These are phyloP conservation scores for Loripinus fragilis DNA, from an alignment of 2,888 invertebrate genomes.

Conservation along the genomic window DNA sequence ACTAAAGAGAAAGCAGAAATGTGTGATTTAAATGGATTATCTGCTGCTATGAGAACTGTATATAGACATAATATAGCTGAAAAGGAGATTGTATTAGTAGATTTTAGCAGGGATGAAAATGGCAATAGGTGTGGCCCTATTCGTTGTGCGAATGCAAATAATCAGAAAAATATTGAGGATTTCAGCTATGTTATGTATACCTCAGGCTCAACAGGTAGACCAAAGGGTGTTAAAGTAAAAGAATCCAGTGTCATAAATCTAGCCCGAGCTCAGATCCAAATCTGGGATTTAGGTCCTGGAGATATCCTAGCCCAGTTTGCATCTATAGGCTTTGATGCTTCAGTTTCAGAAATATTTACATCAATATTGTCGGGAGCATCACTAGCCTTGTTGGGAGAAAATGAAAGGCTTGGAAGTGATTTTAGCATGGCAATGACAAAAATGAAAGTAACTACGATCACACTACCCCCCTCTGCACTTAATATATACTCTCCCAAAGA, in stretches of 20 bases:
- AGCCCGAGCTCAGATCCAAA: slow-evolving; percentile 93
- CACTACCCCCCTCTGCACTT: slow-evolving; percentile 93
- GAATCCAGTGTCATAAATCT: slow-evolving; percentile 89
- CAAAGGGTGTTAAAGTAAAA: slow-evolving; percentile 93
- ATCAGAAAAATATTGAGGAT: slow-evolving; percentile 33
- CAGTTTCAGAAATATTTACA: slow-evolving; percentile 94
- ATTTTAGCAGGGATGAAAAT: slow-evolving; percentile 26
- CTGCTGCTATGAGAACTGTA: slow-evolving; percentile 23
- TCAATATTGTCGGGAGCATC: slow-evolving; percentile 90
- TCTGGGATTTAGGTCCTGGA: slow-evolving; percentile 90
- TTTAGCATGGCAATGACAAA: slow-evolving; percentile 88
- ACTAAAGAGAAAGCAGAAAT: slow-evolving; percentile 32
- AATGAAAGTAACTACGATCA: slow-evolving; percentile 83
- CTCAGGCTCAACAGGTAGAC: slow-evolving; percentile 93
- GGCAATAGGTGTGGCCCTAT: background rate
- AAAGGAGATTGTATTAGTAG: slow-evolving; percentile 46
- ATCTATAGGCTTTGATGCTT: slow-evolving; percentile 95
- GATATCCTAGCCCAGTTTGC: slow-evolving; percentile 93
- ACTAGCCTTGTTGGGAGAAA: slow-evolving; percentile 89
- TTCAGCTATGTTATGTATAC: slow-evolving; percentile 88
- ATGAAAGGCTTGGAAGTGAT: slow-evolving; percentile 91
- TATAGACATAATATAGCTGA: slow-evolving; percentile 38
- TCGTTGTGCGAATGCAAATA: background rate
- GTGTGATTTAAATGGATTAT: slow-evolving; percentile 40
- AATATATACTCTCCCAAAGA: slow-evolving; percentile 85